Percentiles rank a stretch among this genome's conserved stretches.
Conservation (phyloP, 2,888 invertebrate species). For the Thyatira batis region DNA sequence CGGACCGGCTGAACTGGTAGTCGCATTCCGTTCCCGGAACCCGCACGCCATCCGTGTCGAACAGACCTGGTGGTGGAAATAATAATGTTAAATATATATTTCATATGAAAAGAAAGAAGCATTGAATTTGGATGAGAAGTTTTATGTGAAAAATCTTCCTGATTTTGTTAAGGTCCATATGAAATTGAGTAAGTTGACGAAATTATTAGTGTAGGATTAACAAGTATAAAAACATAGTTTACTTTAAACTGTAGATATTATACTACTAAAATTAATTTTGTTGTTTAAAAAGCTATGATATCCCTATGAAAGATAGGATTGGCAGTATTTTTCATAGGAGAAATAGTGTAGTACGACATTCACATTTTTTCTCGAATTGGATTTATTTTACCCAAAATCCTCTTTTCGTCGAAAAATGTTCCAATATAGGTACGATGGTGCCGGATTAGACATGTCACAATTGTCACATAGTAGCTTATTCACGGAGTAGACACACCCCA, state of each 20-base stretch:
- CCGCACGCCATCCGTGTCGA: conserved; percentile 90
- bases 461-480: conserved; percentile 34
- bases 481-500: conserved; percentile 30
- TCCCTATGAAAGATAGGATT: too few species aligned
- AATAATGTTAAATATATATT: neutral
- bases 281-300: too few species aligned
- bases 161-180: too few species aligned
- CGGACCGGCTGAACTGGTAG: conserved; percentile 90
- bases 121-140: too few species aligned
- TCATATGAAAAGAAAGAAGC: too few species aligned
- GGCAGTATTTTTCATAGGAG: conserved; percentile 3
- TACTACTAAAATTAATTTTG: too few species aligned
- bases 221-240: too few species aligned
- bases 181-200: too few species aligned
- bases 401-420: conserved; percentile 14
- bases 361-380: neutral
- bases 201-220: too few species aligned
- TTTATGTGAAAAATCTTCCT: too few species aligned
- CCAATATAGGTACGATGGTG: conserved; percentile 22
- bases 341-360: conserved; percentile 5
- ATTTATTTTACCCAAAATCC: conserved; percentile 6
- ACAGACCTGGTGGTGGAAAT: conserved; percentile 84
- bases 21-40: conserved; percentile 91
- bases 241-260: too few species aligned
- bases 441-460: conserved; percentile 34